Percentiles rank a stretch among this genome's conserved stretches.
Evolutionary conservation across 2,888 invertebrate species (phyloP).

Genomic region (Labia minor): DNA sequence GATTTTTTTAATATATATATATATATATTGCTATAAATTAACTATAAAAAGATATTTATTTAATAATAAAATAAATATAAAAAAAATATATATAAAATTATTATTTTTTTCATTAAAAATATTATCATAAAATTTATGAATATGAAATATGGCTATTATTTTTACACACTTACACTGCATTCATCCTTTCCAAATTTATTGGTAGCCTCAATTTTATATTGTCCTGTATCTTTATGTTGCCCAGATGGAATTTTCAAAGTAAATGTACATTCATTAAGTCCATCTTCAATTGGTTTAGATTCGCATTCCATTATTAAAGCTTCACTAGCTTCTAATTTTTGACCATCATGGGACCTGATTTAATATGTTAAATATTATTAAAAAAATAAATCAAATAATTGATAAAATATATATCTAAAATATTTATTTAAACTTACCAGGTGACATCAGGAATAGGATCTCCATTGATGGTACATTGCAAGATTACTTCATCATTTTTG

Average conservation of each 20-base stretch:
- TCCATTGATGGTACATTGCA: constrained; percentile 68
- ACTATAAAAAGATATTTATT: too few relatives aligned
- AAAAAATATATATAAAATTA: too few relatives aligned
- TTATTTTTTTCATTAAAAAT: too few relatives aligned
- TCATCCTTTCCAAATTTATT: constrained; percentile 71
- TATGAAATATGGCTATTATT: too few relatives aligned
- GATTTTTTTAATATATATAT: too few relatives aligned
- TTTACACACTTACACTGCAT: constrained; percentile 49
- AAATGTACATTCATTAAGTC: constrained; percentile 69
- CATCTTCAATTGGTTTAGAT: constrained; percentile 51
- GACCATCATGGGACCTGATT: constrained; percentile 55
- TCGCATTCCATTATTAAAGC: constrained; percentile 44
- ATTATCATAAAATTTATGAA: too few relatives aligned
- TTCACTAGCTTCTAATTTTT: constrained; percentile 30
- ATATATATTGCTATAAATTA: too few relatives aligned
- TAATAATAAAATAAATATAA: too few relatives aligned
- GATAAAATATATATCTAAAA: neutral
- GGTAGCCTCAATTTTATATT: constrained; percentile 65
- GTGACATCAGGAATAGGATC: constrained; percentile 80
- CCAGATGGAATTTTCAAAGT: constrained; percentile 65
- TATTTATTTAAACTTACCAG: constrained; percentile 48
- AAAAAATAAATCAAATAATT: constrained; percentile 17
- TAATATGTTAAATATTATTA: constrained; percentile 14
- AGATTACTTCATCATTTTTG: constrained; percentile 53
- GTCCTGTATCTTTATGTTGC: constrained; percentile 66